A percentile compares a stretch with the other conserved stretches of the same genome.
These are phyloP conservation scores for Gambelia wislizenii DNA, from an alignment of 2,797 vertebrate species.

Conservation along the genomic window DNA sequence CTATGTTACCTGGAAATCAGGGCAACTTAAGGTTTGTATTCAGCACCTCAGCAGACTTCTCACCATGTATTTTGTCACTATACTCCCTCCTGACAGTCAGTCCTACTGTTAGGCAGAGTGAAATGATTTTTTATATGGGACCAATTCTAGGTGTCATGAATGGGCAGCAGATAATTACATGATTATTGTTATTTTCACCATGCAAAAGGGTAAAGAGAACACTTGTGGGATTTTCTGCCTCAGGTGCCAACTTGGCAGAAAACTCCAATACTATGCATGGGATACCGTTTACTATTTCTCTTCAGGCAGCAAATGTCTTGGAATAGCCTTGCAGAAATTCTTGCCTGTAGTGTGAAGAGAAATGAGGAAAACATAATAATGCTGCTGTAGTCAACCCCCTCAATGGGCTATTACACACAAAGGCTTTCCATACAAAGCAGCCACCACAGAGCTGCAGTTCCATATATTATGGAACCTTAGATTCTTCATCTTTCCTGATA, in stretches of 20 bases:
- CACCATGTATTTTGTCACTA: neutral
- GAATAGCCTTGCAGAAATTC: neutral
- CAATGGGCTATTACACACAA: neutral
- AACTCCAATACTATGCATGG: neutral
- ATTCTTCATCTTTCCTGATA: neutral
- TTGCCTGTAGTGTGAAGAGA: neutral
- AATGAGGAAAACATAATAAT: neutral
- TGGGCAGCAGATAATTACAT: neutral
- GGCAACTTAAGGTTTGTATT: neutral
- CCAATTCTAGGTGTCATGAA: neutral
- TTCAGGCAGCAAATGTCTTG: neutral
- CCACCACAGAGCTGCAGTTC: neutral
- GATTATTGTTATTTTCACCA: neutral
- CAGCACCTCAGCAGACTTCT: neutral
- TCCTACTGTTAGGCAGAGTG: neutral
- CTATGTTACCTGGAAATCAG: neutral
- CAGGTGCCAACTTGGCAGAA: neutral
- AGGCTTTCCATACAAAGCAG: neutral
- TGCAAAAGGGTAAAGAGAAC: neutral
- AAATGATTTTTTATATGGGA: neutral
- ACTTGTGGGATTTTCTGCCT: neutral
- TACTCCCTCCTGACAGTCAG: neutral
- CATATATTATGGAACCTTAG: neutral
- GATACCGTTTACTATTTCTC: neutral
- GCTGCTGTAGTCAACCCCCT: neutral